A percentile compares a stretch with the other conserved stretches of the same genome.
These are phyloP conservation scores for Melinaea menophilus DNA, from an alignment of 2,888 invertebrate genomes.

Conservation along the genomic window DNA sequence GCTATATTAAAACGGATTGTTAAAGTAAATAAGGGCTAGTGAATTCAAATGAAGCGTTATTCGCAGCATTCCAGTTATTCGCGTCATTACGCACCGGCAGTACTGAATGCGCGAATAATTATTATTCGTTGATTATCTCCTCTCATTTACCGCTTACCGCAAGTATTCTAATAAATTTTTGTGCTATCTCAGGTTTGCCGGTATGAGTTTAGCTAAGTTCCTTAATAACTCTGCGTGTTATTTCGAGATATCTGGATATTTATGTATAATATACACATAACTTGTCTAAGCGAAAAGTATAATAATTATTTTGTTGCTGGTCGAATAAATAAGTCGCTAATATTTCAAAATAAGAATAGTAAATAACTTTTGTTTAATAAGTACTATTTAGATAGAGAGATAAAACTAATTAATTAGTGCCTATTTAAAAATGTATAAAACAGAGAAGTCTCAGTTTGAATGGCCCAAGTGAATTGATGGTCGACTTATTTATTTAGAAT, in stretches of 20 bases:
- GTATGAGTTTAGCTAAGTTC: neutral
- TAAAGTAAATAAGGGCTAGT: slow-evolving; percentile 38
- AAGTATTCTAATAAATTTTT: slow-evolving; percentile 6
- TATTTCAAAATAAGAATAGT: too few relatives aligned
- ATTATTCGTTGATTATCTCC: slow-evolving; percentile 2
- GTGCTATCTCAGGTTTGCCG: neutral
- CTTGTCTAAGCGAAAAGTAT: too few relatives aligned
- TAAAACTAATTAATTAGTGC: neutral
- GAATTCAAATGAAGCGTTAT: slow-evolving; percentile 22
- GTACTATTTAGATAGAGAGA: too few relatives aligned
- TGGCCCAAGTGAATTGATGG: slow-evolving; percentile 33
- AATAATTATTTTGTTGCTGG: too few relatives aligned
- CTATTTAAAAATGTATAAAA: slow-evolving; percentile 7
- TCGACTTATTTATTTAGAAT: slow-evolving; percentile 36
- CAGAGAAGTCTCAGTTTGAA: slow-evolving; percentile 4
- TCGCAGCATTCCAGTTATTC: slow-evolving; percentile 10
- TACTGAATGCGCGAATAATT: slow-evolving; percentile 5
- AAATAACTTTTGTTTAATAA: too few relatives aligned
- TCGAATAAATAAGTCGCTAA: too few relatives aligned
- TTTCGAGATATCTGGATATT: slow-evolving; percentile 1
- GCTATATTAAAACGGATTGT: slow-evolving; percentile 38
- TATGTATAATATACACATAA: neutral
- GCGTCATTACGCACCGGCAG: slow-evolving; percentile 16
- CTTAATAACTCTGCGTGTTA: neutral
- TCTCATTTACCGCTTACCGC: slow-evolving; percentile 2